Evolutionary conservation across 2,113 vertebrate species (phyloP).

Genomic region (Hystrix cristata): DNA sequence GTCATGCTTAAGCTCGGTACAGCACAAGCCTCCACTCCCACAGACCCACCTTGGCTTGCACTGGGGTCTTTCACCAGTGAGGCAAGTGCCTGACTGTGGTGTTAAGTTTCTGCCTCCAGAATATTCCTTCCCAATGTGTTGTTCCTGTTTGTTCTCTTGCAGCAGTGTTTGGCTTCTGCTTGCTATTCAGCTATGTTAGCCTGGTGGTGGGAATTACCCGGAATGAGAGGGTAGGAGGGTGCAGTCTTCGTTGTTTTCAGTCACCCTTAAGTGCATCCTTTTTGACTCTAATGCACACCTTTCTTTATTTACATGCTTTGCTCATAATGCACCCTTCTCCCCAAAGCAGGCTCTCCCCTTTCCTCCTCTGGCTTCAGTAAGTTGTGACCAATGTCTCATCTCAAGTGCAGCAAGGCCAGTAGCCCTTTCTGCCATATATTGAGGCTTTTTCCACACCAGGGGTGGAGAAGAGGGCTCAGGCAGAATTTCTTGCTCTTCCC

Average conservation of each 20-base stretch:
- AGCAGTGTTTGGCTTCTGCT: not conserved
- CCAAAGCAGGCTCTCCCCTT: not conserved
- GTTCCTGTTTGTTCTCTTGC: not conserved
- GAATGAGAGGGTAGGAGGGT: not conserved
- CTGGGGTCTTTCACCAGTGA: not conserved
- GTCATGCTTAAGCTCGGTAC: not conserved
- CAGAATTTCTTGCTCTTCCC: not conserved
- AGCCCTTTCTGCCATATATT: not conserved
- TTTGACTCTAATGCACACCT: not conserved
- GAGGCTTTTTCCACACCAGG: not conserved
- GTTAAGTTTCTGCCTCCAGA: not conserved
- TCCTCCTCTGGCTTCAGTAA: not conserved
- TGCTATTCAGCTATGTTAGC: not conserved
- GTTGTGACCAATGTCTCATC: not conserved
- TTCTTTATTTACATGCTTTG: not conserved
- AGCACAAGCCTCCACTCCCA: not conserved
- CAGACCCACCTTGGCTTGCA: not conserved
- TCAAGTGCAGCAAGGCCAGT: no score
- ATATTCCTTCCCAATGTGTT: not conserved
- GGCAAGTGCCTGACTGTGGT: not conserved
- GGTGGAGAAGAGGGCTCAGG: not conserved
- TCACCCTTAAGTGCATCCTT: not conserved
- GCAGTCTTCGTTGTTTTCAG: not conserved
- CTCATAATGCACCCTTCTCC: not conserved
- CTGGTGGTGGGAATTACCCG: not conserved